These are phyloP conservation scores for Cathartes aura DNA, from an alignment of 2,113 vertebrate genomes.

Conservation along the genomic window DNA sequence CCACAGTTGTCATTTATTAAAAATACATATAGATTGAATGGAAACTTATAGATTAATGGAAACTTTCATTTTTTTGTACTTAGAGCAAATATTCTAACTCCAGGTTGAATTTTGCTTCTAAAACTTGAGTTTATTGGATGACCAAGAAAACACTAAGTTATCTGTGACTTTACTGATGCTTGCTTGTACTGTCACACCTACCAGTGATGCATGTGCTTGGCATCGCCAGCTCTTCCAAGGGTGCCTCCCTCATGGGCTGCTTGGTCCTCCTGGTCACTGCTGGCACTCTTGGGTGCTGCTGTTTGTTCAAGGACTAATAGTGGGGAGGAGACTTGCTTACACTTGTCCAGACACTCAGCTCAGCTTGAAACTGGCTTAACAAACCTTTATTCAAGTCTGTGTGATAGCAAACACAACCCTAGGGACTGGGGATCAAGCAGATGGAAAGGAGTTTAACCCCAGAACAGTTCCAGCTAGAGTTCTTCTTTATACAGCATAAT, in stretches of 20 bases:
- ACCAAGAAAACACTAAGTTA: background rate
- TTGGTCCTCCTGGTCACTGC: background rate
- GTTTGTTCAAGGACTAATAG: background rate
- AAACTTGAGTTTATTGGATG: background rate
- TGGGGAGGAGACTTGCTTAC: background rate
- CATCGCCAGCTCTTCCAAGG: background rate
- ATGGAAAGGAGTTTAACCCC: slow-evolving; percentile 19
- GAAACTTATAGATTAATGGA: background rate
- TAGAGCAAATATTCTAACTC: background rate
- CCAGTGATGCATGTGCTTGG: background rate
- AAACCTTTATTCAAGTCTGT: background rate
- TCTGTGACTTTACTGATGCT: background rate
- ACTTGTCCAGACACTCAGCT: background rate
- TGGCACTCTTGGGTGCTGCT: background rate
- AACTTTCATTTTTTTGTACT: background rate
- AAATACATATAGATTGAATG: background rate
- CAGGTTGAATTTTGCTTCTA: background rate
- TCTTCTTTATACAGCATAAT: background rate
- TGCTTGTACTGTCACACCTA: background rate
- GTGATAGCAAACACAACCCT: background rate
- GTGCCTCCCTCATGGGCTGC: background rate
- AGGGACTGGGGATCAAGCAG: background rate
- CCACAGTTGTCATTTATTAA: background rate
- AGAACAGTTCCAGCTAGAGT: background rate
- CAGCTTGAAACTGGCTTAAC: background rate